A percentile compares a stretch with the other conserved stretches of the same genome.
These are phyloP conservation scores for cattle (Bos taurus) DNA, from an alignment of 2,113 vertebrate genomes.

Conservation along the genomic window ARS-UCD2.0 NC_037343.1:57252501-57253000, in stretches of 20 bases:
- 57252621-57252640: background rate
- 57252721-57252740: background rate
- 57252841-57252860: background rate
- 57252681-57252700: background rate
- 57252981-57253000: background rate
- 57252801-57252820: background rate
- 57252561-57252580: background rate
- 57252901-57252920: background rate
- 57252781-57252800: background rate
- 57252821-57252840: background rate
- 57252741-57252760: conserved; percentile 45
- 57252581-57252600: background rate
- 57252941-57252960: background rate
- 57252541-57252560: background rate
- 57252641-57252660: background rate
- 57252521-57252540: background rate
- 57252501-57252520: background rate
- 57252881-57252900: background rate
- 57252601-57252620: background rate
- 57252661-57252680: background rate
- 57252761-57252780: background rate
- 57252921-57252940: background rate
- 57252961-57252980: background rate
- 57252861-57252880: background rate
- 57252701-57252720: background rate